phyloP scores from a whole-genome alignment of 2,888 invertebrate species.

The Harpalus rubripes region DNA sequence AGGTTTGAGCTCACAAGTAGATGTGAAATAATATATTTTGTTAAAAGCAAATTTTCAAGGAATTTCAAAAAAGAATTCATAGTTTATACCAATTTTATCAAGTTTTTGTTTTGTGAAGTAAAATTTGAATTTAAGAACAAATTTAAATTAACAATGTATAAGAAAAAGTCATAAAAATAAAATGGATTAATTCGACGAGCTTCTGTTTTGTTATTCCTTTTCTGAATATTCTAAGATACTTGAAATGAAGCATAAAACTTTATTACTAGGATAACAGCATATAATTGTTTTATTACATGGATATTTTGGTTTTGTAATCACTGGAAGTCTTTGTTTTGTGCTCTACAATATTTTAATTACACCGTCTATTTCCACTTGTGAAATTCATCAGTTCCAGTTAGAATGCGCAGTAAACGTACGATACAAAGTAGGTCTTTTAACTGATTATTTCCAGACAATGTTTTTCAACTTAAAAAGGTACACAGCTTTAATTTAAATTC shows the following conservation, averaged over 20 bases:
- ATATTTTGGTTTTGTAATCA: conserved; percentile 19
- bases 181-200: no score
- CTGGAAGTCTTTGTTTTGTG: conserved; percentile 7
- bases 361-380: conserved; percentile 9
- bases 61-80: no score
- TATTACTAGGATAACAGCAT: conserved; percentile 33
- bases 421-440: background rate
- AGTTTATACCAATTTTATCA: no score
- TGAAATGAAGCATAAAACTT: conserved; percentile 36
- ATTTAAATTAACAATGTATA: no score
- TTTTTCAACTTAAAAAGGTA: background rate
- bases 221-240: background rate
- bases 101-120: no score
- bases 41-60: no score
- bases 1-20: no score
- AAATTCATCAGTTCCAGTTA: conserved; percentile 17
- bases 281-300: conserved; percentile 41
- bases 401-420: background rate
- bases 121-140: no score
- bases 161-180: background rate
- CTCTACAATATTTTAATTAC: conserved; percentile 24
- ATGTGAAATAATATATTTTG: no score
- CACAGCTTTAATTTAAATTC: background rate
- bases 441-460: background rate
- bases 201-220: background rate